Evolutionary conservation across 2,888 invertebrate genomes (phyloP).

Genomic region (Disparrhopalites patrizii): DNA sequence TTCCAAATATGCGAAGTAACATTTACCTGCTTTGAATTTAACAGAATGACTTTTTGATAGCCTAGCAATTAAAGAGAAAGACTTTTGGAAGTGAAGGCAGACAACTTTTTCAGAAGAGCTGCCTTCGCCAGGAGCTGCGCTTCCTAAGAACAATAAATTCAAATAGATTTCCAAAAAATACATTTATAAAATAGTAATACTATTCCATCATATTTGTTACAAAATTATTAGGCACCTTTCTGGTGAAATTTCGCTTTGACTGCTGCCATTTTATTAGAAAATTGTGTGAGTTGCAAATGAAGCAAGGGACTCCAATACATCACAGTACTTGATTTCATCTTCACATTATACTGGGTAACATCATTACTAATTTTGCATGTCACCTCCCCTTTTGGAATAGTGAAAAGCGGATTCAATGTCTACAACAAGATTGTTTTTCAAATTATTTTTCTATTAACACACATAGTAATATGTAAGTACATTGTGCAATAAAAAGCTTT

Average conservation of each 20-base stretch:
- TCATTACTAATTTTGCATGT: constrained; percentile 10
- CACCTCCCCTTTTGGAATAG: constrained; percentile 45
- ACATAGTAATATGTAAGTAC: too few species aligned
- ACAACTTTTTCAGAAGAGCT: too few species aligned
- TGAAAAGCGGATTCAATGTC: constrained; percentile 47
- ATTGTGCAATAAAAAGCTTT: too few species aligned
- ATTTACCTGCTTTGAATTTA: constrained; percentile 43
- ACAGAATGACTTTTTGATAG: constrained; percentile 46
- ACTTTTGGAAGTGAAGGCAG: constrained; percentile 35
- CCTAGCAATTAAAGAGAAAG: constrained; percentile 45
- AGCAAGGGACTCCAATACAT: constrained; percentile 48
- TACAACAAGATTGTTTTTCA: too few species aligned
- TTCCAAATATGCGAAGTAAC: background rate
- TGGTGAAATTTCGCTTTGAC: constrained; percentile 14
- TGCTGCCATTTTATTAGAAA: constrained; percentile 35
- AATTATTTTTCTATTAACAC: too few species aligned
- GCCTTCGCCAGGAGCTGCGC: too few species aligned
- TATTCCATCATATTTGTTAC: too few species aligned
- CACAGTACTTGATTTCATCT: constrained; percentile 38
- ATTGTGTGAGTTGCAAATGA: constrained; percentile 44
- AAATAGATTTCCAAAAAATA: too few species aligned
- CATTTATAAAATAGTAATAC: too few species aligned
- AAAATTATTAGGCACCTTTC: background rate
- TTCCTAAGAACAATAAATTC: too few species aligned
- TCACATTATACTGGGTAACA: constrained; percentile 30